Percentiles rank a stretch among this genome's conserved stretches.
phyloP scores from a whole-genome alignment of 1,140 invertebrate species.

The Octopus sinensis region DNA sequence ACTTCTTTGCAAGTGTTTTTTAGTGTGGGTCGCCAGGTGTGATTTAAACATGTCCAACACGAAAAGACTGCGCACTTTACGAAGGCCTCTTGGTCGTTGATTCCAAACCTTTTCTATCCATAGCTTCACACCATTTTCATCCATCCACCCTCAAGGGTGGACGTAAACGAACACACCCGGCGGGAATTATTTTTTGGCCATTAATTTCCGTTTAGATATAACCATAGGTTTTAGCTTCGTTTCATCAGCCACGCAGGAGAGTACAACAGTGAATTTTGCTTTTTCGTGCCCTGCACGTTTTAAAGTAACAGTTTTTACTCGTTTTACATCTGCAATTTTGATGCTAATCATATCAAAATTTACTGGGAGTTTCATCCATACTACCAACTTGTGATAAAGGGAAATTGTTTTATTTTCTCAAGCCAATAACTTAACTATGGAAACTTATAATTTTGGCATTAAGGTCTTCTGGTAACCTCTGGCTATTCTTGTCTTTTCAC shows the following conservation, averaged over 20 bases:
- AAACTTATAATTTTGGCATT: conserved; percentile 4
- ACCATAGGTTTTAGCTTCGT: conserved; percentile 42
- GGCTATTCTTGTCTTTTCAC: neutral
- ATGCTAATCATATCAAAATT: conserved; percentile 15
- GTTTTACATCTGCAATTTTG: neutral
- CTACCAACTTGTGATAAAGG: neutral
- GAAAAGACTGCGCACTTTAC: conserved; percentile 15
- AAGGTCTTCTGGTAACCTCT: neutral
- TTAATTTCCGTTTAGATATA: conserved; percentile 41
- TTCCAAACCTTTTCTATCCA: too few species aligned
- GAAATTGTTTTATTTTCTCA: neutral
- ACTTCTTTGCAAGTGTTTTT: neutral
- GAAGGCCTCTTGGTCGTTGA: neutral
- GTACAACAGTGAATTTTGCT: conserved; percentile 37
- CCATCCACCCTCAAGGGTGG: neutral
- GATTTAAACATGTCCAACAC: conserved; percentile 30
- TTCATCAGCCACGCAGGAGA: conserved; percentile 35
- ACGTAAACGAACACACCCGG: neutral
- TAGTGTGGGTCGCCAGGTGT: conserved; percentile 12
- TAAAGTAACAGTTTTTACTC: too few species aligned
- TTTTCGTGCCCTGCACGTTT: conserved; percentile 40
- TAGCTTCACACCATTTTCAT: neutral
- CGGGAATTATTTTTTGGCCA: conserved; percentile 23
- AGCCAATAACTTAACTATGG: neutral
- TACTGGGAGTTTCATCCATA: conserved; percentile 14